Base-by-base conservation (phyloP, 2,113 vertebrate genomes). In the Oryzias curvinotus region DNA sequence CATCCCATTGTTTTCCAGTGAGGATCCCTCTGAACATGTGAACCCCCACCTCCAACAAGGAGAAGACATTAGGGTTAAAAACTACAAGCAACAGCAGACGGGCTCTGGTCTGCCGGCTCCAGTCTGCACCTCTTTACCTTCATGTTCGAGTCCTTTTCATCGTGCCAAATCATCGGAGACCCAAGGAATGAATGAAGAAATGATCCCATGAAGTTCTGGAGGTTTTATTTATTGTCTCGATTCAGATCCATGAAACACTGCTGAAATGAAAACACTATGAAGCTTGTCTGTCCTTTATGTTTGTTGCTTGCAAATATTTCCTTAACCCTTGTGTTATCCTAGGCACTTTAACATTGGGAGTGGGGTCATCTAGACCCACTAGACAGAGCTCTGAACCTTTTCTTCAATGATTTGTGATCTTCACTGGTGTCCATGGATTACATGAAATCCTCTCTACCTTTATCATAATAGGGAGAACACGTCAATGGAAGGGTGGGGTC, bases 1-100 rank as follows among this genome's bases (percentile, higher is more conserved):
- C 14, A 1, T 17, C 23, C 19, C 7, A 52, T 23, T 79, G 4
- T 78, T 68, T 72, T 84, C 25, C 47, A 89, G 88, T 89, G 78
- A 87, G 58, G 25, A 77, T 17, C 46, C 30, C 19, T 18, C 30
- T 47, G 41, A 16, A 44, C 51, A 2, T 45, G 18, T 55, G 54
- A 79, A 28, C n/a, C 7, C 23, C 43, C 15, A 17, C 21, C n/a
- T 55, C 36, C 36, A 12, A 36, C 10, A 36, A 3, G 8, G 10
- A 36, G 14, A 17, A 56, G 49, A 52, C 63, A 43, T 64, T 49
- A 48, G 42, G 54, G 5, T 58, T 52, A 57, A 43, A 55, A 71
- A 62, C 56, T 59, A 50, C 53, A 36, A 26, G 45, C 28, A 25
- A 48, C 42, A 26, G 14, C 45, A 26, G 17, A 45, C 36, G 7